phyloP scores from a whole-genome alignment of 2,797 vertebrate species.

The Schizopygopsis malacanthus region DNA sequence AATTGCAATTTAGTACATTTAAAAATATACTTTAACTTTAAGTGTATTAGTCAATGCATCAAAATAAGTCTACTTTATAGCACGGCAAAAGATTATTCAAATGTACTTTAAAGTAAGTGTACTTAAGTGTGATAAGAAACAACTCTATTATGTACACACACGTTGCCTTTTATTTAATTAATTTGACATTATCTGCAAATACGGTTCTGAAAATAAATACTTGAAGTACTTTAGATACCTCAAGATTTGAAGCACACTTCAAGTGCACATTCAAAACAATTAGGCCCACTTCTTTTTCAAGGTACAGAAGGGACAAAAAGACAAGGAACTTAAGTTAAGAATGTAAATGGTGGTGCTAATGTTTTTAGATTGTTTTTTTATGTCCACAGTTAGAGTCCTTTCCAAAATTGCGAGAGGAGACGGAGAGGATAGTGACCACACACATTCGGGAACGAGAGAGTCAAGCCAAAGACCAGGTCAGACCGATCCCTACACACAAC shows the following conservation, averaged over 20 bases:
- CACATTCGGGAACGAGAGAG: conserved; percentile 89
- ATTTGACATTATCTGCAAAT: not conserved
- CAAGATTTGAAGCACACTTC: not conserved
- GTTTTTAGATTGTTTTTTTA: not conserved
- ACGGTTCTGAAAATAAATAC: not conserved
- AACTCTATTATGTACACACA: not conserved
- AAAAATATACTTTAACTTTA: not conserved
- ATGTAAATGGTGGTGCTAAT: not conserved
- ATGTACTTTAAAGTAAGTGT: not conserved
- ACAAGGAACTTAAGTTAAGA: not conserved
- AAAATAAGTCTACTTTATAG: not conserved
- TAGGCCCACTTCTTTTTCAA: not conserved
- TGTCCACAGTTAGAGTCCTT: conserved; percentile 84
- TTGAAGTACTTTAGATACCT: not conserved
- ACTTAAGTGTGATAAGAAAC: not conserved
- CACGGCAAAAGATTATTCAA: not conserved
- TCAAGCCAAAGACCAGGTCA: conserved; percentile 91
- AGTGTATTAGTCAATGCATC: not conserved
- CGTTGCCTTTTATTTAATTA: not conserved
- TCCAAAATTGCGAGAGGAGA: conserved; percentile 88
- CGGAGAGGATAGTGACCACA: conserved; percentile 86
- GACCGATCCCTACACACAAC: conserved; percentile 17
- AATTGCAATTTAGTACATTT: not conserved
- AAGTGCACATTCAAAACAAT: not conserved
- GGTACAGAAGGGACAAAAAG: not conserved